Conservation (phyloP, 2,888 invertebrate species). For the Drosophila imparisetae region DNA sequence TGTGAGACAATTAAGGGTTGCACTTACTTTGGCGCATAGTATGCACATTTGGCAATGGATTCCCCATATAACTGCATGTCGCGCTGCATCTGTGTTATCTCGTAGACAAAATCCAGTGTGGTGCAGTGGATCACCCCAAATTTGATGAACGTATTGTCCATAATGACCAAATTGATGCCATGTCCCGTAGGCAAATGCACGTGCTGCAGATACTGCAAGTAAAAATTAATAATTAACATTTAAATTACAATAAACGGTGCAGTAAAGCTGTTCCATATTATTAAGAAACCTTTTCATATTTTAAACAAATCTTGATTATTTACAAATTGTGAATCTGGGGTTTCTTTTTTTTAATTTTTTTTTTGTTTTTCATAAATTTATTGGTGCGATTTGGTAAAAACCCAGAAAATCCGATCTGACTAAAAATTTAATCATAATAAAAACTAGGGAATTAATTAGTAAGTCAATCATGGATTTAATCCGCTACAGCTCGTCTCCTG, state of each 20-base stretch:
- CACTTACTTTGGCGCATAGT: constrained; percentile 79
- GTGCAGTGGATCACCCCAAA: constrained; percentile 80
- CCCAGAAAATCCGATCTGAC: not conserved
- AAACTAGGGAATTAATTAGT: not conserved
- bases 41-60: constrained; percentile 42
- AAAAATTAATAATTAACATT: constrained; percentile 1
- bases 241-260: not conserved
- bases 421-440: not conserved
- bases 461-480: not conserved
- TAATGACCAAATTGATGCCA: constrained; percentile 73
- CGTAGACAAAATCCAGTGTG: constrained; percentile 65
- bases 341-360: too few species aligned
- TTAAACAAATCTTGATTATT: not conserved
- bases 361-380: not conserved
- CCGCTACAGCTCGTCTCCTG: not conserved
- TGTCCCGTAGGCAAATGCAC: constrained; percentile 70
- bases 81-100: constrained; percentile 75
- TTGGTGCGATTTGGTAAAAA: not conserved
- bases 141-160: constrained; percentile 80
- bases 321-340: not conserved
- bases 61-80: constrained; percentile 77
- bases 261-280: not conserved
- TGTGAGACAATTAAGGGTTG: not conserved
- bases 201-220: constrained; percentile 63
- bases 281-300: not conserved